phyloP scores from a whole-genome alignment of 2,113 vertebrate species.

The Illadopsis cleaveri region DNA sequence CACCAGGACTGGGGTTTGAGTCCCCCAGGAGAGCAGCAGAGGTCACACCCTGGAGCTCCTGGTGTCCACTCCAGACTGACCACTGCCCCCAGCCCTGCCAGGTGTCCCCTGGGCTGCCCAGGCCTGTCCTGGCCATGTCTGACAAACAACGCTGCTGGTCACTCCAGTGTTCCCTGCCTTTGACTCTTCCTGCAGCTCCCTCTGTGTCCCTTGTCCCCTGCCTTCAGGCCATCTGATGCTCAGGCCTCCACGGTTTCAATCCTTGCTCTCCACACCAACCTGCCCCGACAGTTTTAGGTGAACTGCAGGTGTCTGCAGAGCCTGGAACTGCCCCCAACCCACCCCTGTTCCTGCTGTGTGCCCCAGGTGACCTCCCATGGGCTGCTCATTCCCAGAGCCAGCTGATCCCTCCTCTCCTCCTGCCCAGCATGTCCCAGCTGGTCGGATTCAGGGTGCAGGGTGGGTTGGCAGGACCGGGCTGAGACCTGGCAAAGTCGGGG shows the following conservation, averaged over 20 bases:
- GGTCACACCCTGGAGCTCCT: fast-evolving
- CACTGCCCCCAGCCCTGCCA: background rate
- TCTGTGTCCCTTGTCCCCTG: background rate
- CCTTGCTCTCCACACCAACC: background rate
- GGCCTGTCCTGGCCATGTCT: fast-evolving
- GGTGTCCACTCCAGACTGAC: fast-evolving
- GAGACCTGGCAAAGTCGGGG: background rate
- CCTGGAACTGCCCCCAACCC: background rate
- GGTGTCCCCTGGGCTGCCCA: fast-evolving
- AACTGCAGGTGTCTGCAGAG: background rate
- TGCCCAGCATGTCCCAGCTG: background rate
- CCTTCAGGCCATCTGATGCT: no score
- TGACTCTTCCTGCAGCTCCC: background rate
- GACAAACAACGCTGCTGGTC: fast-evolving
- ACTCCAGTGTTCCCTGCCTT: background rate
- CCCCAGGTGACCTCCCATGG: background rate
- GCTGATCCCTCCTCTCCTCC: background rate
- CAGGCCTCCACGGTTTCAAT: background rate
- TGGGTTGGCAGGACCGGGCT: background rate
- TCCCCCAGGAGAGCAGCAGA: background rate
- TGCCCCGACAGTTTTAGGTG: background rate
- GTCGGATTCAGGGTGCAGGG: background rate
- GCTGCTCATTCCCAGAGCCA: background rate
- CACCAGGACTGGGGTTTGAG: background rate
- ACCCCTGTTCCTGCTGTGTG: background rate